Evolutionary conservation across 2,888 invertebrate species (phyloP).

Genomic region (Frankliniella intonsa): DNA sequence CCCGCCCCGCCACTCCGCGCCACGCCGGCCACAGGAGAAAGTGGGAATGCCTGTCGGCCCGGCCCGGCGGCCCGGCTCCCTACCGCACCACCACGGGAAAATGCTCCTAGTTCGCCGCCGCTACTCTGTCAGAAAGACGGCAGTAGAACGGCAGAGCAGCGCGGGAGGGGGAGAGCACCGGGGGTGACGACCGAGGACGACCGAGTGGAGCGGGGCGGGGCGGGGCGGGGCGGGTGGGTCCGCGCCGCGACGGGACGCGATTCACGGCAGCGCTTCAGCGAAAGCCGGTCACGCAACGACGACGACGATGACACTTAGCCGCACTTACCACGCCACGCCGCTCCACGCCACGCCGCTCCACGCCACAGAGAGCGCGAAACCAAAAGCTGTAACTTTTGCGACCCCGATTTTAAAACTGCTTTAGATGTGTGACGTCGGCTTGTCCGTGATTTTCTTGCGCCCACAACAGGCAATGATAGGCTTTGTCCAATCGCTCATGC

Average conservation of each 20-base stretch:
- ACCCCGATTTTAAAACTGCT: no score
- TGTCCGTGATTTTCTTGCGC: no score
- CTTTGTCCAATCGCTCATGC: no score
- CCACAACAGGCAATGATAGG: no score
- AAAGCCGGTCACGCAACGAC: conserved; percentile 4
- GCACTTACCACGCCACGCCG: not conserved
- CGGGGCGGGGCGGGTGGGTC: no score
- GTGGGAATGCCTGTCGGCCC: conserved; percentile 1
- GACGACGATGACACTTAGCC: conserved; percentile 4
- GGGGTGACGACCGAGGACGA: conserved; percentile 6
- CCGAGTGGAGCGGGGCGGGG: not conserved
- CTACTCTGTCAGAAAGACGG: conserved; percentile 8
- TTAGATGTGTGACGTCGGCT: no score
- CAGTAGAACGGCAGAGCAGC: not conserved
- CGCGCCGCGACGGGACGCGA: no score
- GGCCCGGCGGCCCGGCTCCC: not conserved
- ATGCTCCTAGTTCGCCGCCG: conserved; percentile 10
- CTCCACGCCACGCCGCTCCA: not conserved
- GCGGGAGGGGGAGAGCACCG: not conserved
- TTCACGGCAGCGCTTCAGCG: not conserved
- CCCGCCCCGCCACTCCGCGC: not conserved
- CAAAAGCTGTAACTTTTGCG: no score
- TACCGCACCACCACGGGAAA: not conserved
- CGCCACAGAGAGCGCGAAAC: no score
- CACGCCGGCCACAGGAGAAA: not conserved